phyloP scores from a whole-genome alignment of 2,113 vertebrate genomes.

The Neolamprologus sp. region DNA sequence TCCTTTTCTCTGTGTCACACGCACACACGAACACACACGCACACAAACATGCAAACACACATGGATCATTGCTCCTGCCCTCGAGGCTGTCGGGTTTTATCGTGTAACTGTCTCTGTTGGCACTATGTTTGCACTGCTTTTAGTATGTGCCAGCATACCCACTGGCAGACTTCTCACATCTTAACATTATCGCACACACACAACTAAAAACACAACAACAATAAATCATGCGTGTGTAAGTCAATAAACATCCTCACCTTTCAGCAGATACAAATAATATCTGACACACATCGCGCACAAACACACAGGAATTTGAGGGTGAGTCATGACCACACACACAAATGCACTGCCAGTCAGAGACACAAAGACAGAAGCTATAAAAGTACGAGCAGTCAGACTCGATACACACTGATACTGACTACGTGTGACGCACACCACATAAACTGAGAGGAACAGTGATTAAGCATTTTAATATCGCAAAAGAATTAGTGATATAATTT shows the following conservation, averaged over 20 bases:
- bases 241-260: slow-evolving; percentile 32
- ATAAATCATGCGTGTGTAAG: background rate
- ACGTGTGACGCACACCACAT: background rate
- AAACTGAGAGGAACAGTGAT: background rate
- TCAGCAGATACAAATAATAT: slow-evolving; percentile 16
- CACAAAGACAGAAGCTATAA: background rate
- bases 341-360: background rate
- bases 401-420: background rate
- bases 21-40: background rate
- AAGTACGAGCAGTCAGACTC: background rate
- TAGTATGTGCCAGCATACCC: slow-evolving; percentile 23
- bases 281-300: background rate
- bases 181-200: background rate
- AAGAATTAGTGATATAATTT: background rate
- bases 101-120: slow-evolving; percentile 21
- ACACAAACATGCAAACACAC: background rate
- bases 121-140: slow-evolving; percentile 25
- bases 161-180: slow-evolving; percentile 17
- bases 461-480: background rate
- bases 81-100: slow-evolving; percentile 34
- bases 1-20: background rate
- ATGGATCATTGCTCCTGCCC: slow-evolving; percentile 19
- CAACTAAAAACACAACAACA: background rate
- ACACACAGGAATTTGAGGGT: background rate
- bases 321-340: slow-evolving; percentile 5